These are phyloP conservation scores for Phymorhynchus buccinoides DNA, from an alignment of 1,140 invertebrate species.

Conservation along the genomic window DNA sequence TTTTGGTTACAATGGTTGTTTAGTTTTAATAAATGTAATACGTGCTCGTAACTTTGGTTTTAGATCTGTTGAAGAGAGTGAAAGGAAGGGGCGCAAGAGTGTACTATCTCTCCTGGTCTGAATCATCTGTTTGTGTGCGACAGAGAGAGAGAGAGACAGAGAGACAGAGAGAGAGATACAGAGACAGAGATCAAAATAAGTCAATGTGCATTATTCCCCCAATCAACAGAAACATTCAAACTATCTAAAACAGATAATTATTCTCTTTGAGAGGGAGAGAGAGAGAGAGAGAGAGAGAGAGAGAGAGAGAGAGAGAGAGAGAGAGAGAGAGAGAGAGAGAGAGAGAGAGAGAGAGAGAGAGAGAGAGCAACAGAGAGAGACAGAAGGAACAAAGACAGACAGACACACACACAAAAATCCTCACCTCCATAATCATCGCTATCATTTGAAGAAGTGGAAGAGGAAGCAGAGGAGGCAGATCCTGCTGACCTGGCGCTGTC, in stretches of 20 bases:
- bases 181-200: background rate
- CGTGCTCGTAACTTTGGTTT: too few relatives aligned
- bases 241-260: too few relatives aligned
- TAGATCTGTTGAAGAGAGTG: too few relatives aligned
- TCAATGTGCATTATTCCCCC: background rate
- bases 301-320: slow-evolving; percentile 5
- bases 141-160: background rate
- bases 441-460: background rate
- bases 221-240: too few relatives aligned
- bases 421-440: slow-evolving; percentile 30
- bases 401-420: background rate
- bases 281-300: background rate
- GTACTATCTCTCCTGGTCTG: too few relatives aligned
- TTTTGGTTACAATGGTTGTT: too few relatives aligned
- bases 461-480: background rate
- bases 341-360: background rate
- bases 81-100: too few relatives aligned
- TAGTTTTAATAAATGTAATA: too few relatives aligned
- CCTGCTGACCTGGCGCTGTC: background rate
- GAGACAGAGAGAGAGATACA: background rate
- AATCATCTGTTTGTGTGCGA: too few relatives aligned
- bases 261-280: background rate
- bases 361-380: background rate
- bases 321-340: background rate
- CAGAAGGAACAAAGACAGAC: background rate